Evolutionary conservation across 2,888 invertebrate species (phyloP), one percentile per base, ranked within the genome.

Genomic region (Malachius bipustulatus): DNA sequence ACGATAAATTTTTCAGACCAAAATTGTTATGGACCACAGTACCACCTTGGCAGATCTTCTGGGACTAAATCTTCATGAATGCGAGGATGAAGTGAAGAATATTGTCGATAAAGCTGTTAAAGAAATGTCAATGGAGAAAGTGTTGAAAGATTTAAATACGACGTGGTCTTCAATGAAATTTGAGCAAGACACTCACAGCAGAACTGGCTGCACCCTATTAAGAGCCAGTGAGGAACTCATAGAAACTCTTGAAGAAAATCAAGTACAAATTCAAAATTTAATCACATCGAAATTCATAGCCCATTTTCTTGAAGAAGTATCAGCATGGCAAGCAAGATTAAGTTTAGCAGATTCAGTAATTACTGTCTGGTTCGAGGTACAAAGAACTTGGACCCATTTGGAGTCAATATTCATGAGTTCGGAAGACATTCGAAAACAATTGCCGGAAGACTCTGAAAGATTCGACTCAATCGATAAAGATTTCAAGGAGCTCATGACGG

Each of bases 321-420:
- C 93, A 1, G 66, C 73, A 31, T 96, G 96, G 96, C 94, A 94
- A 60, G 82, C 80, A 52, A 89, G 89, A 55, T 65, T 96, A 11
- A 84, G 87, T 41, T 75, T 87, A 45, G 93, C 94, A 19, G 96
- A 96, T 66, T 90, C 91, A 67, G 93, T 87, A 4, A 87, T 88
- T 34, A 82, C 83, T 1, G 70, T 84, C 4, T 89, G 89, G 88
- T 89, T 93, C 66, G 94, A 94, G 66, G 93, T 96, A 14, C 96
- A 96, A 65, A 70, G 94, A 37, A 93, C 93, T 14, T 96, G 96
- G 96, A 87, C 87, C 51, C 91, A 96, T 64, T 71, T 96, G 41
- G 94, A 96, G 65, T 91, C 91, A 51, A 96, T 96, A 57, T 96
- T 96, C 60, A 93, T 94, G 79, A 93, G 91, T 46, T 93, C 94